Evolutionary conservation across 2,113 vertebrate species (phyloP).

Genomic region (Bothrops jararaca): DNA sequence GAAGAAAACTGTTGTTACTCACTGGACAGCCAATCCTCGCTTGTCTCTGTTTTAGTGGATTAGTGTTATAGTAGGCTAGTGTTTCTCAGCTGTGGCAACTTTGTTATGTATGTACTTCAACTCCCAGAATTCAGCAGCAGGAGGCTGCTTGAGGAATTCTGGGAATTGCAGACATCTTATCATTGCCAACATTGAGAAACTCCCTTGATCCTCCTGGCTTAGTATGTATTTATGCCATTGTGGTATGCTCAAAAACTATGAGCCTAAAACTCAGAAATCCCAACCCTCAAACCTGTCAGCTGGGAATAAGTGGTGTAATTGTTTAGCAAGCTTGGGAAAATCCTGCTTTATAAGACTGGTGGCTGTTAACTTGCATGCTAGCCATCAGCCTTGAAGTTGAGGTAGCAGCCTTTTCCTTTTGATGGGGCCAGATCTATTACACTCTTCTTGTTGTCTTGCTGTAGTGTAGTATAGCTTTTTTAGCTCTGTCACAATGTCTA

Average conservation of each 20-base stretch:
- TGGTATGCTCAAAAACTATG: not conserved
- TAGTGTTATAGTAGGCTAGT: not conserved
- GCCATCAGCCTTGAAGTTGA: not conserved
- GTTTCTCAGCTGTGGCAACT: not conserved
- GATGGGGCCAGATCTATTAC: not conserved
- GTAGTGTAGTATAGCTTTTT: not conserved
- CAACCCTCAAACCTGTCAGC: not conserved
- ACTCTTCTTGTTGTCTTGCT: not conserved
- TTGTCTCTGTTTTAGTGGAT: not conserved
- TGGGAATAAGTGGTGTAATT: not conserved
- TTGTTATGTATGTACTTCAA: not conserved
- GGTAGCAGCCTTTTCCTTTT: not conserved
- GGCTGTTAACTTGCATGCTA: not conserved
- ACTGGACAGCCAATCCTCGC: not conserved
- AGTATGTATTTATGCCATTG: not conserved
- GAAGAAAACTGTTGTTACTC: not conserved
- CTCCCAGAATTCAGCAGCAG: not conserved
- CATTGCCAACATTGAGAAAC: not conserved
- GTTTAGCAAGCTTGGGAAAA: not conserved
- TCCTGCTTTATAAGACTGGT: not conserved
- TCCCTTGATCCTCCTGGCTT: not conserved
- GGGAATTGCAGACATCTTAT: not conserved
- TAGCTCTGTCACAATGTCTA: not conserved
- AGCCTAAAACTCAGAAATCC: not conserved
- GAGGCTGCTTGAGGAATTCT: not conserved